Percentiles rank a stretch among this genome's conserved stretches.
Evolutionary conservation across 2,113 vertebrate species (phyloP).

Genomic region (Climacteris rufus): DNA sequence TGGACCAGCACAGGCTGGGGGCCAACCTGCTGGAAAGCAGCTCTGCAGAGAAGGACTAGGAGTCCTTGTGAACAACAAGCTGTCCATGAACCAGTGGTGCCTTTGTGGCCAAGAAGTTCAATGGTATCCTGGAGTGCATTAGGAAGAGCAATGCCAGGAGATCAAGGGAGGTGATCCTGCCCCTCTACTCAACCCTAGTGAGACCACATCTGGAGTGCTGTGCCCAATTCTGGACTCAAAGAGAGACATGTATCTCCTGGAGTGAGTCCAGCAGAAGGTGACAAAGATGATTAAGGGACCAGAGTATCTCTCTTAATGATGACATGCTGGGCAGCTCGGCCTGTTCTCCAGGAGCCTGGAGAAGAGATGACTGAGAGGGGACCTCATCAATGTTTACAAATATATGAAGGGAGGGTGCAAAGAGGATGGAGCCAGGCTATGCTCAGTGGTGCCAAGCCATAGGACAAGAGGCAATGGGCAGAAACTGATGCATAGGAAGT

Average conservation of each 20-base stretch:
- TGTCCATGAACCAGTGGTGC: neutral
- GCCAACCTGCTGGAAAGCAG: neutral
- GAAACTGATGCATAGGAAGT: neutral
- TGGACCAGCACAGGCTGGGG: no score
- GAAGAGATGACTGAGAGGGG: neutral
- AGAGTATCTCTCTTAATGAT: no score
- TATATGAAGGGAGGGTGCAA: neutral
- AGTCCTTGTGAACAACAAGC: neutral
- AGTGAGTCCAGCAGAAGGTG: no score
- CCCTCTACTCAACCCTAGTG: rapidly evolving
- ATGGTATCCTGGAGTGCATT: neutral
- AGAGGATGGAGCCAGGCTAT: neutral
- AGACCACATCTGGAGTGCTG: no score
- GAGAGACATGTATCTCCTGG: neutral
- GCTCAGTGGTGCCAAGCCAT: no score
- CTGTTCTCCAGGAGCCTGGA: neutral
- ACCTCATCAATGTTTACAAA: no score
- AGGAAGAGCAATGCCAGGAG: neutral
- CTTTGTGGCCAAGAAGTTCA: neutral
- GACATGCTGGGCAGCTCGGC: neutral
- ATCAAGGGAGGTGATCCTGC: neutral
- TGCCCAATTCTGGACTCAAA: neutral
- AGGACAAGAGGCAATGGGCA: neutral
- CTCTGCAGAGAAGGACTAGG: neutral
- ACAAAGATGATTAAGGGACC: no score